Base-by-base conservation (phyloP, 2,888 invertebrate species). In the Nineta flava region DNA sequence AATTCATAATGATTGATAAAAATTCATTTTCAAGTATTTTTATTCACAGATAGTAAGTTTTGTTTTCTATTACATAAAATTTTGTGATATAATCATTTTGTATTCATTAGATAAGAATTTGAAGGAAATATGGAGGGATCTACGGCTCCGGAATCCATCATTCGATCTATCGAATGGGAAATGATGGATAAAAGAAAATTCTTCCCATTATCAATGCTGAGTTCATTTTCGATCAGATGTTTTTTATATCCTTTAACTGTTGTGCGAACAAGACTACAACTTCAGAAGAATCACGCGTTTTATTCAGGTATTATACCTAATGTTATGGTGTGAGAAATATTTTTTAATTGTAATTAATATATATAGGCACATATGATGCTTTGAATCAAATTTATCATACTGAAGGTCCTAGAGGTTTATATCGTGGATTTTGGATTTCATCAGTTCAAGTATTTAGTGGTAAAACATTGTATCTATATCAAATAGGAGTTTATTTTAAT, bases 161-260 rank as follows among this genome's bases (percentile, higher is more conserved):
- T 88, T 53, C 82, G 81, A 21, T 92, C 85, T 6, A 93, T 97
- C 54, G 96, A 97, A 68, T 91, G 95, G 88, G 81, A 93, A 56
- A 97, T 97, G 96, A 88, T 97, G 92, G 88, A 97, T 66, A 94
- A 92, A 61, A 76, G 75, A 45, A 93, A 92, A 63, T 97, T 95
- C 65, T 90, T 90, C 62, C 94, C 95, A 0, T 69, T 96, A 50
- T 92, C 92, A 51, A 85, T 94, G 71, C 68, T 91, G 12, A 94
- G 93, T 61, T 87, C 88, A 45, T 85, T 92, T 57, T 75, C 82
- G 55, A 75, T 78, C 10, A 71, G 83, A 52, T 82, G 82, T 63
- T 75, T 86, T 32, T 75, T 96, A 0, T 96, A 96, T 65, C 96
- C 96, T 0, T 70, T 96, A 53, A 92, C 93, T 1, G 76, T 97